A percentile compares a stretch with the other conserved stretches of the same genome.
Conservation (phyloP, 2,113 vertebrate genomes). For the Mellivora capensis region DNA sequence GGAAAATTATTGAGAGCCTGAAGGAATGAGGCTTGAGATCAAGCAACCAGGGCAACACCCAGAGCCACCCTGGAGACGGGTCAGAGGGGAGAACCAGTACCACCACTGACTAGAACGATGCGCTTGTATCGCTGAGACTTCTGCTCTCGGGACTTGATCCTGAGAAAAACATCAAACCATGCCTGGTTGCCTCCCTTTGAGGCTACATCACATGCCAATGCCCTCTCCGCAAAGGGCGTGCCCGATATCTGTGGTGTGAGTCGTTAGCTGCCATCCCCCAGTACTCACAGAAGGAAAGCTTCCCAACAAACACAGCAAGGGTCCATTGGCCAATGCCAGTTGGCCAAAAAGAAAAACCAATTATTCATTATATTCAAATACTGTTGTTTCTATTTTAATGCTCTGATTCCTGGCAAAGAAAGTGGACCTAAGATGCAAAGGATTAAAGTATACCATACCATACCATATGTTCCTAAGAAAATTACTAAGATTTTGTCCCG, state of each 20-base stretch:
- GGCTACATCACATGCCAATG: neutral
- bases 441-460: neutral
- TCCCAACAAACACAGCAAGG: neutral
- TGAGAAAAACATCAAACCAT: neutral
- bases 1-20: neutral
- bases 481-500: neutral
- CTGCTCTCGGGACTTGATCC: neutral
- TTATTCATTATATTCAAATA: neutral
- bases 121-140: neutral
- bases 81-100: neutral
- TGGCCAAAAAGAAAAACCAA: neutral
- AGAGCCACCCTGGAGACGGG: neutral
- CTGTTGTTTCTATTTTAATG: neutral
- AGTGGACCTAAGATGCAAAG: neutral
- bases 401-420: neutral
- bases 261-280: neutral
- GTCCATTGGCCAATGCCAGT: neutral
- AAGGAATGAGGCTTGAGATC: neutral
- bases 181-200: neutral
- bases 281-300: neutral
- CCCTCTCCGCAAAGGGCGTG: neutral
- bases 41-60: neutral
- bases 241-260: neutral
- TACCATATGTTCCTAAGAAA: neutral
- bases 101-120: neutral